A percentile compares a stretch with the other conserved stretches of the same genome.
These are phyloP conservation scores for Labia minor DNA, from an alignment of 2,888 invertebrate species.

Conservation along the genomic window DNA sequence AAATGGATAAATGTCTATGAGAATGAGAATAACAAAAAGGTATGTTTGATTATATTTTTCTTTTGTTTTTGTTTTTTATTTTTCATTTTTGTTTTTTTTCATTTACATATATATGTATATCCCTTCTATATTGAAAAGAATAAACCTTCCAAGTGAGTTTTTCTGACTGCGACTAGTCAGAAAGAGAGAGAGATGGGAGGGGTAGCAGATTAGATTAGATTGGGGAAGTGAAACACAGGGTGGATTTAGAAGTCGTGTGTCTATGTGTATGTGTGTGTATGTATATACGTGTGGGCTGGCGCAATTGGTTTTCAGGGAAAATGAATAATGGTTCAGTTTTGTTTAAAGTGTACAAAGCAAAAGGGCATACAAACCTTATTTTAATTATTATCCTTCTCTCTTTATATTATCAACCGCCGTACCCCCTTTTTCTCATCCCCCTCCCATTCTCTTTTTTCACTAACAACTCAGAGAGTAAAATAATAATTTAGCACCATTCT, in stretches of 20 bases:
- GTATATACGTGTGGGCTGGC: neutral
- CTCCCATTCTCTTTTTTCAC: neutral
- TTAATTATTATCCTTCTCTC: neutral
- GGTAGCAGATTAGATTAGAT: slow-evolving; percentile 6
- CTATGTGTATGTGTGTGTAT: neutral
- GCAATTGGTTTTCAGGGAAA: neutral
- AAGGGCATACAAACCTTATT: slow-evolving; percentile 13
- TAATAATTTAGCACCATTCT: too few relatives aligned
- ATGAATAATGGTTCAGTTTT: slow-evolving; percentile 13
- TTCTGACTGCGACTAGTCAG: neutral
- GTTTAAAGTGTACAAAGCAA: neutral
- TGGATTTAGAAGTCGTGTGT: too few relatives aligned
- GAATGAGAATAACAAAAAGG: too few relatives aligned
- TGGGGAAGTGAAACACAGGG: neutral
- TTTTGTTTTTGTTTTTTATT: too few relatives aligned
- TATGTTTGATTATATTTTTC: too few relatives aligned
- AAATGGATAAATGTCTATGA: too few relatives aligned
- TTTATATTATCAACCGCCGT: neutral
- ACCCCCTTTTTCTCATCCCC: too few relatives aligned
- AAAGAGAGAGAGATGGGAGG: neutral
- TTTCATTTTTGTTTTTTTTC: too few relatives aligned
- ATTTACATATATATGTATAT: too few relatives aligned
- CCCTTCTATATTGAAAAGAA: too few relatives aligned
- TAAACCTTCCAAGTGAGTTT: too few relatives aligned
- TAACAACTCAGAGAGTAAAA: too few relatives aligned